phyloP scores from a whole-genome alignment of 2,797 vertebrate genomes.

The Zenarchopterus dispar region DNA sequence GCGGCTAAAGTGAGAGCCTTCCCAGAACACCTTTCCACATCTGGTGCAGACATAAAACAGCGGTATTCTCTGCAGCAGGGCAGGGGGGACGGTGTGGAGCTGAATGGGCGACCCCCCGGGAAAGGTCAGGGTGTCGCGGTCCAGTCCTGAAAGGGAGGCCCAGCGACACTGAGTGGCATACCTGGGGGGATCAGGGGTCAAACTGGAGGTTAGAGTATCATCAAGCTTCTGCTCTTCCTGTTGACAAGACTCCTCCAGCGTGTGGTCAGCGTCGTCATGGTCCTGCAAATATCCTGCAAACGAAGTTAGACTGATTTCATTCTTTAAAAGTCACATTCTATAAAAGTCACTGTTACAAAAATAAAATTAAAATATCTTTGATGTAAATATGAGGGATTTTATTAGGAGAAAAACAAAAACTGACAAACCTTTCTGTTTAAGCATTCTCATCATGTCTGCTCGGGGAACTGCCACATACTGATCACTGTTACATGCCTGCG shows the following conservation, averaged over 20 bases:
- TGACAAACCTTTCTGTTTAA: constrained; percentile 67
- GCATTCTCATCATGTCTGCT: constrained; percentile 80
- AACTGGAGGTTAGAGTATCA: constrained; percentile 42
- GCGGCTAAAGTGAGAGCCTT: constrained; percentile 86
- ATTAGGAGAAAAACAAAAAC: too few relatives aligned
- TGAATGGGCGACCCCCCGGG: constrained; percentile 73
- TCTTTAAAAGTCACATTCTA: neutral
- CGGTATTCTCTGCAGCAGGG: constrained; percentile 76
- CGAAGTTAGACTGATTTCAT: neutral
- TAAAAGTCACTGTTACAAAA: too few relatives aligned
- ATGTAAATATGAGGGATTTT: neutral
- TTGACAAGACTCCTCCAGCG: constrained; percentile 38
- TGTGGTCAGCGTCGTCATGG: constrained; percentile 48
- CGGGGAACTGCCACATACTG: constrained; percentile 84
- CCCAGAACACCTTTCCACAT: constrained; percentile 94
- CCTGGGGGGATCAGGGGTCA: constrained; percentile 60
- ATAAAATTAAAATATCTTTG: too few relatives aligned
- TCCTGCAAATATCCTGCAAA: constrained; percentile 75
- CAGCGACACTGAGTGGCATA: constrained; percentile 58
- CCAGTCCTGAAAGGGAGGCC: constrained; percentile 61
- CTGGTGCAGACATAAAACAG: constrained; percentile 84
- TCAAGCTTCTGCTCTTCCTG: constrained; percentile 47
- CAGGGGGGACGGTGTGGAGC: constrained; percentile 75
- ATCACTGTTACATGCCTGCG: constrained; percentile 87
- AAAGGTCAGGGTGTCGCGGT: constrained; percentile 51